Base-by-base conservation (phyloP, 2,113 vertebrate species). In the Corythoichthys intestinalis region DNA sequence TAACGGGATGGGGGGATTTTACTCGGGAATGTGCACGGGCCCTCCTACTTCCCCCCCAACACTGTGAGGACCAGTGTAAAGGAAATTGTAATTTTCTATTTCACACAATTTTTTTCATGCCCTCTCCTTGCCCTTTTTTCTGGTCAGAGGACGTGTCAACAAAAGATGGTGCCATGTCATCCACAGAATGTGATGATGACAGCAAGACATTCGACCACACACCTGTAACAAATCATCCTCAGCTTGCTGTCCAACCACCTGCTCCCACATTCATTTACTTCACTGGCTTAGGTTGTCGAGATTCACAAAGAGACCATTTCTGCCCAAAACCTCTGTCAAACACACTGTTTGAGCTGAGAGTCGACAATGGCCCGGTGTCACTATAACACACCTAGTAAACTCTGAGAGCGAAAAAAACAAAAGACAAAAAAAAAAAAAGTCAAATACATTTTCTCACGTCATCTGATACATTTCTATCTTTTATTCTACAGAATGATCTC, bases 221-320 rank as follows among this genome's bases (percentile, higher is more conserved):
- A 80, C 68, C 61, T 75, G 62, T 49, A 72, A 71, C 68, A 76
- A 72, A 75, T 83, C 74, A 88, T 87, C 88, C 76, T 73, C 85
- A 80, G 66, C 65, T 79, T 75, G 49, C 67, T 68, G 15, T 73
- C 69, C 35, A 76, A 66, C 76, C 87, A 88, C 83, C 87, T 88
- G 88, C 85, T 88, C 79, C 73, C 69, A 50, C 20, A 54, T 65
- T 67, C 50, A 69, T 69, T 64, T 57, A 73, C 59, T 69, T 35
- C 66, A 68, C 20, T 52, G 4, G 1, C 62, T 14, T 35, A 34
- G 4, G 34, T n/a, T 15, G 15, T 34, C 59, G 37, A 65, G 38
- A 62, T 69, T 79, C 48, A 64, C 72, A 59, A 67, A 1, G 13
- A 54, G 66, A 62, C 38, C 54, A 69, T 54, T 20, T 53, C 66